Evolutionary conservation across 2,888 invertebrate species (phyloP).

Genomic region (Urechis unicinctus): DNA sequence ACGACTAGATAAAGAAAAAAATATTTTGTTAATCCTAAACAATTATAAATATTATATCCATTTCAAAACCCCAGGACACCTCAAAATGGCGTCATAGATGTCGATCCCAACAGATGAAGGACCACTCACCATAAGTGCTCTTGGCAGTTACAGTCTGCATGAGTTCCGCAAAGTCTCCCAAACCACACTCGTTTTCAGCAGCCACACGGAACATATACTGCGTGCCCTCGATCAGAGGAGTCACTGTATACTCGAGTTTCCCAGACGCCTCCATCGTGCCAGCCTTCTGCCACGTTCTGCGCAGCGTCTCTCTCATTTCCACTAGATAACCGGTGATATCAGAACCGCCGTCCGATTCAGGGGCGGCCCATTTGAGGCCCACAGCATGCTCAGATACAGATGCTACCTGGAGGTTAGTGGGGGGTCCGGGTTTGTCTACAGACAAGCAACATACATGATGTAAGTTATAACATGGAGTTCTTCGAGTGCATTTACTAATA

Average conservation of each 20-base stretch:
- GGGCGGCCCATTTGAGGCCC: slow-evolving; percentile 33
- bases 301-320: slow-evolving; percentile 58
- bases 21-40: no score
- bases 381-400: slow-evolving; percentile 35
- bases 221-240: slow-evolving; percentile 38
- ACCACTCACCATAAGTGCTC: slow-evolving; percentile 12
- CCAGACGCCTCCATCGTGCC: slow-evolving; percentile 23
- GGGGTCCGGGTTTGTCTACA: slow-evolving; percentile 32
- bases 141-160: slow-evolving; percentile 33
- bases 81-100: background rate
- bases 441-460: background rate
- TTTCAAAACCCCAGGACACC: no score
- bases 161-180: slow-evolving; percentile 37
- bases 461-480: no score
- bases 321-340: slow-evolving; percentile 42
- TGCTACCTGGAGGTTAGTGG: slow-evolving; percentile 32
- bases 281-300: slow-evolving; percentile 64
- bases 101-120: background rate
- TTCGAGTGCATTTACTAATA: no score
- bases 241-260: slow-evolving; percentile 16
- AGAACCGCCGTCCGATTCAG: slow-evolving; percentile 36
- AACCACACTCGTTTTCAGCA: slow-evolving; percentile 63
- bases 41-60: no score
- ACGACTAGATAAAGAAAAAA: slow-evolving; percentile 8
- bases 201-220: slow-evolving; percentile 74